Conservation (phyloP, 2,797 vertebrate species). For the Chromis chromis region DNA sequence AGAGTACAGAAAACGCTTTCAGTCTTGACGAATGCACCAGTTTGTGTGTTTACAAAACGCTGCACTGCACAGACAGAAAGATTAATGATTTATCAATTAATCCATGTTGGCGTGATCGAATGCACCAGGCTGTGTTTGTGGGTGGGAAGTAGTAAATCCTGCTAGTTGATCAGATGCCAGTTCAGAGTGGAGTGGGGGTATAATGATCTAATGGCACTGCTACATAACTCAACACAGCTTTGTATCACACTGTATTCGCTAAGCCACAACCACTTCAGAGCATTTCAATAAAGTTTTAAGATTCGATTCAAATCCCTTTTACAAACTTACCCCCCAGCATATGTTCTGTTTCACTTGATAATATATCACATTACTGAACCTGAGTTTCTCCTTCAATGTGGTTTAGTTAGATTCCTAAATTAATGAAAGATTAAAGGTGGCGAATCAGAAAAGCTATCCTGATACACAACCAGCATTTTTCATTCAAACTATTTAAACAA, state of each 20-base stretch:
- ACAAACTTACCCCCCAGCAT: no score
- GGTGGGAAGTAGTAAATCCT: conserved; percentile 35
- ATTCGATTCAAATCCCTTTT: no score
- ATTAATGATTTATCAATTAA: conserved; percentile 49
- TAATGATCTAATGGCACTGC: not conserved
- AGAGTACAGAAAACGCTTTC: not conserved
- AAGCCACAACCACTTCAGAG: not conserved
- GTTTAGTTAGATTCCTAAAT: no score
- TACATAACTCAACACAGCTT: not conserved
- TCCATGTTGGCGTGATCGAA: conserved; percentile 23
- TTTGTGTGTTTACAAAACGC: conserved; percentile 26
- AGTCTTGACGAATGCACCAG: conserved; percentile 18
- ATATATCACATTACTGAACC: no score
- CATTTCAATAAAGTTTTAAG: no score
- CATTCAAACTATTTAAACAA: no score
- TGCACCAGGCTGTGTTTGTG: conserved; percentile 20
- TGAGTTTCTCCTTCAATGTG: no score
- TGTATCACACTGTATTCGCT: not conserved
- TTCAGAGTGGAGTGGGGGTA: not conserved
- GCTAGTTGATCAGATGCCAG: conserved; percentile 25
- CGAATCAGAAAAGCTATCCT: no score
- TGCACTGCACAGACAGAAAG: conserved; percentile 7
- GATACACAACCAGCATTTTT: no score
- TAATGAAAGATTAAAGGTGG: no score
- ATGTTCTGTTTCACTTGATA: no score